Percentiles rank a stretch among this genome's conserved stretches.
These are phyloP conservation scores for Eledone cirrhosa DNA, from an alignment of 2,888 invertebrate species.

Conservation along the genomic window DNA sequence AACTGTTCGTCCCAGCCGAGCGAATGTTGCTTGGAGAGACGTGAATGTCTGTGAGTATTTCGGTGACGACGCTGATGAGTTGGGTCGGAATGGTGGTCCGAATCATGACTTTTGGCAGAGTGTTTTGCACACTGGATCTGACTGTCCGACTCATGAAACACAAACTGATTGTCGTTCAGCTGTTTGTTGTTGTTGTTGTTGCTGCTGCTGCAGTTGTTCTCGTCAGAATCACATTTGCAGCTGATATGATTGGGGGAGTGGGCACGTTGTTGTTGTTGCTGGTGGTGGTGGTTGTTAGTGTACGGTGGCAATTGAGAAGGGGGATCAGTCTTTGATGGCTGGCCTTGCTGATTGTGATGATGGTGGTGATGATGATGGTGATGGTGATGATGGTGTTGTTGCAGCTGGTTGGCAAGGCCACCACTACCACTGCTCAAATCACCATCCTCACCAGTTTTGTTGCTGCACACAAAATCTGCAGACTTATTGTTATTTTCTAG, in stretches of 20 bases:
- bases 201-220: conserved; percentile 23
- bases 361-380: conserved; percentile 44
- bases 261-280: not conserved
- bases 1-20: conserved; percentile 60
- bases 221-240: conserved; percentile 37
- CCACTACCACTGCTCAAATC: not conserved
- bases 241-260: conserved; percentile 33
- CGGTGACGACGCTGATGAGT: conserved; percentile 45
- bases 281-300: not conserved
- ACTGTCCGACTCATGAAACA: conserved; percentile 51
- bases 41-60: conserved; percentile 41
- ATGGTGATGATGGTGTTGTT: conserved; percentile 53
- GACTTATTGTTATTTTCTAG: not conserved
- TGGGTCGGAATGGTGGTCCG: conserved; percentile 60
- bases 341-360: conserved; percentile 47
- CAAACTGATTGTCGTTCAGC: conserved; percentile 34
- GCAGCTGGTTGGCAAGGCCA: conserved; percentile 26
- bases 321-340: too few relatives aligned
- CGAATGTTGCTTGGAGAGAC: conserved; percentile 53
- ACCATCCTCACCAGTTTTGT: not conserved
- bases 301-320: conserved; percentile 39
- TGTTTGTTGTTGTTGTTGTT: conserved; percentile 25
- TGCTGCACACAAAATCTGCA: not conserved
- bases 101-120: conserved; percentile 44
- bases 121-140: conserved; percentile 42